phyloP scores from a whole-genome alignment of 2,113 vertebrate species.

The Vanacampus margaritifer region DNA sequence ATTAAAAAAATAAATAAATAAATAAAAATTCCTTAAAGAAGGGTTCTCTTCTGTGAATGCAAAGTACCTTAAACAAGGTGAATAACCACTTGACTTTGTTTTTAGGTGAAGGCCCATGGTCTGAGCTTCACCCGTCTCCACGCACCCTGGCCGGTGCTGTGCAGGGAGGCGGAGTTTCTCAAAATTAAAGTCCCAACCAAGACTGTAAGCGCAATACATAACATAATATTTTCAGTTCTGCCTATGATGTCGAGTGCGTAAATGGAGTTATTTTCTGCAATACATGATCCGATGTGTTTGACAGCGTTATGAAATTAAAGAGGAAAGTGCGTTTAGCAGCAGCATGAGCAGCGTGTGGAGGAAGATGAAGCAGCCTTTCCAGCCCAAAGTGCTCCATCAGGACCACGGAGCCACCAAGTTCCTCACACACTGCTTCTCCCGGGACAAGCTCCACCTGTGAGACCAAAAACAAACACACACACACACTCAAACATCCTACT shows the following conservation, averaged over 20 bases:
- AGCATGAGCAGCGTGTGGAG: slow-evolving; percentile 79
- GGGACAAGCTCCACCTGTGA: slow-evolving; percentile 96
- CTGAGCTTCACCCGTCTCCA: slow-evolving; percentile 89
- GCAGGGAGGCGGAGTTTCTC: slow-evolving; percentile 93
- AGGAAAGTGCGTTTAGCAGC: slow-evolving; percentile 80
- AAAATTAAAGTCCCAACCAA: slow-evolving; percentile 98
- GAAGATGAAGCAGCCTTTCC: slow-evolving; percentile 84
- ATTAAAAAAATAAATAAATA: no score
- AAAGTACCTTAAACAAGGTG: background rate
- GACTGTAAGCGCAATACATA: slow-evolving; percentile 71
- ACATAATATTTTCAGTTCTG: background rate
- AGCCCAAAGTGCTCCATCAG: slow-evolving; percentile 82
- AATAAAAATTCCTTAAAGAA: no score
- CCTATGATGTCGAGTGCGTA: background rate
- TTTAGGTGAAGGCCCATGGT: slow-evolving; percentile 76
- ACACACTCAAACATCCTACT: background rate
- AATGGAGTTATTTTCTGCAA: background rate
- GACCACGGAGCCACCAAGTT: slow-evolving; percentile 79
- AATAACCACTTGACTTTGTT: background rate
- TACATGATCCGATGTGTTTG: background rate
- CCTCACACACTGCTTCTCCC: slow-evolving; percentile 89
- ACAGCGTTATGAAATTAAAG: slow-evolving; percentile 89
- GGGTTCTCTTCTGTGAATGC: no score
- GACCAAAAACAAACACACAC: slow-evolving; percentile 36
- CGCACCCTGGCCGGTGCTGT: slow-evolving; percentile 91